Conservation (phyloP, 2,888 invertebrate genomes). For the Pasiphila rectangulata region DNA sequence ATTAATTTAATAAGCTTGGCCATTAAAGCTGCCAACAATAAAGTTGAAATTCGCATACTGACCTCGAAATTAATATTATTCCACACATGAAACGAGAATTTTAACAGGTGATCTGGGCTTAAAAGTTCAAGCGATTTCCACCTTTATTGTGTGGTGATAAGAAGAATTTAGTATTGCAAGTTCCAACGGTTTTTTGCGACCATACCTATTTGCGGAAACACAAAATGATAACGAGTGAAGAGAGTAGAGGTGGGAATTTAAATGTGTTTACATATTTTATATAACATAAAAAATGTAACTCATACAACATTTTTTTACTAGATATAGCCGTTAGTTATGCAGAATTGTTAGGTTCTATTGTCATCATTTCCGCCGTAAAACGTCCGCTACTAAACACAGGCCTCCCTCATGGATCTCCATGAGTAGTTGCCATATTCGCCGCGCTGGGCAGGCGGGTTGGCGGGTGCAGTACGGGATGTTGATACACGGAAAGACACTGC, state of each 20-base stretch:
- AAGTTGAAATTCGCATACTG: slow-evolving; percentile 15
- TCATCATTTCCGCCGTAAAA: no score
- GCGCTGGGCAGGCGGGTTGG: no score
- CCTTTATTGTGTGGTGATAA: slow-evolving; percentile 32
- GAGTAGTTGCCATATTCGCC: no score
- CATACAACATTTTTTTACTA: no score
- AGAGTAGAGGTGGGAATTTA: slow-evolving; percentile 42
- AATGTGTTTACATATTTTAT: slow-evolving; percentile 7
- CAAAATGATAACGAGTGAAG: slow-evolving; percentile 50
- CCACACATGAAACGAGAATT: slow-evolving; percentile 23
- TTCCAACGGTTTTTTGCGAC: slow-evolving; percentile 23
- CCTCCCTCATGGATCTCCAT: no score
- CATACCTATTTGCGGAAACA: slow-evolving; percentile 50
- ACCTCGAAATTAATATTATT: slow-evolving; percentile 31
- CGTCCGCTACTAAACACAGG: no score
- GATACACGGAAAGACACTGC: no score
- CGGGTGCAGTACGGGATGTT: no score
- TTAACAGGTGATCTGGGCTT: not conserved
- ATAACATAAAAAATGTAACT: no score
- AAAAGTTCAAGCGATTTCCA: slow-evolving; percentile 23
- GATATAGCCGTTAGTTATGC: no score
- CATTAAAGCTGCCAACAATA: slow-evolving; percentile 5
- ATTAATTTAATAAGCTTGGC: no score
- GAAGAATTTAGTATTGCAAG: slow-evolving; percentile 22
- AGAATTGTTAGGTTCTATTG: no score